Conservation (phyloP, 1,140 invertebrate genomes). For the Hylaeus anthracinus region DNA sequence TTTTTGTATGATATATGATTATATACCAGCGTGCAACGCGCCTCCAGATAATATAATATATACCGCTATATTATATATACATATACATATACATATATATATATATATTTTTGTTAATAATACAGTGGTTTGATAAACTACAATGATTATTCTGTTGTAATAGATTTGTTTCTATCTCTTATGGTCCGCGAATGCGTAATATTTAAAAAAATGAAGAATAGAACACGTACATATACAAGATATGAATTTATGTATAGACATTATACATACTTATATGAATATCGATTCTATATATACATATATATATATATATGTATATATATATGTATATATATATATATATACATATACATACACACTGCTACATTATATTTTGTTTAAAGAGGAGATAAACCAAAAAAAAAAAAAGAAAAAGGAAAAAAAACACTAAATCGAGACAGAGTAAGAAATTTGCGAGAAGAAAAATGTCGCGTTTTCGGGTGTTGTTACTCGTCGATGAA, state of each 20-base stretch:
- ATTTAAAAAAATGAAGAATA: conserved; percentile 25
- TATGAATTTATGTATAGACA: conserved; percentile 36
- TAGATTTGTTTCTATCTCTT: conserved; percentile 60
- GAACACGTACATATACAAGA: conserved; percentile 39
- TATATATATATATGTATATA: conserved; percentile 32
- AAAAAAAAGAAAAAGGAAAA: conserved; percentile 4
- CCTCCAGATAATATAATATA: conserved; percentile 62
- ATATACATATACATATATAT: conserved; percentile 59
- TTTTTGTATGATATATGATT: conserved; percentile 77
- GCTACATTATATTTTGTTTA: conserved; percentile 73
- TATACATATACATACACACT: conserved; percentile 43
- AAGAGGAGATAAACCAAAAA: conserved; percentile 46
- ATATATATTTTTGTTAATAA: conserved; percentile 77
- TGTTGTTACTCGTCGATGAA: conserved; percentile 18
- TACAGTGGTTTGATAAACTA: conserved; percentile 76
- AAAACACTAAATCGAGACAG: not conserved
- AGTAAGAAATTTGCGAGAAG: too few species aligned
- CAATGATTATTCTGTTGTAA: conserved; percentile 65
- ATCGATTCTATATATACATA: conserved; percentile 47
- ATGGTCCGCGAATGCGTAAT: conserved; percentile 53
- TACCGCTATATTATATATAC: conserved; percentile 62
- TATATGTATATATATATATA: conserved; percentile 44
- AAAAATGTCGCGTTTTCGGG: conserved; percentile 30
- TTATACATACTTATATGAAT: conserved; percentile 47
- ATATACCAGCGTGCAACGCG: conserved; percentile 61